Percentiles rank a stretch among this genome's conserved stretches.
These are phyloP conservation scores for Pseudomyrmex gracilis DNA, from an alignment of 1,140 invertebrate genomes.

Conservation along the genomic window DNA sequence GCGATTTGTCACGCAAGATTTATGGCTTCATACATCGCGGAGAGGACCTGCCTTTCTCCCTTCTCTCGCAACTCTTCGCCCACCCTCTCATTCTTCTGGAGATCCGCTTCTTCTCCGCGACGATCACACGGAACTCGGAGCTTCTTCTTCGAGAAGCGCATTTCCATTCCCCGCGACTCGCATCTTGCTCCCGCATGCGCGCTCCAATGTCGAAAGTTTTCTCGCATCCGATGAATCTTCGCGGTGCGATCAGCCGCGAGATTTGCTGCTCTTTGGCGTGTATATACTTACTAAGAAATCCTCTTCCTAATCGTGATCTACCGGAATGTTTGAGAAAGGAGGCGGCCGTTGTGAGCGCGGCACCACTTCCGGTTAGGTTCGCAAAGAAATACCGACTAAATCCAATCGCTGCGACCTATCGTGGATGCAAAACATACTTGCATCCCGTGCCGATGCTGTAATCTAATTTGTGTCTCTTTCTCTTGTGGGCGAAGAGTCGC, in stretches of 20 bases:
- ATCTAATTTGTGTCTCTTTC: constrained; percentile 68
- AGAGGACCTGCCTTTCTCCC: constrained; percentile 33
- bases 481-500: not conserved
- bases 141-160: constrained; percentile 27
- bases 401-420: constrained; percentile 30
- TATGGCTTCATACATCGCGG: constrained; percentile 78
- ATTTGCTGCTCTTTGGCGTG: constrained; percentile 47
- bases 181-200: constrained; percentile 32
- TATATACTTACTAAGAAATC: constrained; percentile 41
- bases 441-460: constrained; percentile 51
- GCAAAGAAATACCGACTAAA: not conserved
- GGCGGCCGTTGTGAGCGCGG: constrained; percentile 36
- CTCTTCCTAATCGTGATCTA: constrained; percentile 70
- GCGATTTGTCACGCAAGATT: constrained; percentile 79
- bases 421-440: constrained; percentile 5
- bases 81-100: constrained; percentile 1
- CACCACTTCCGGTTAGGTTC: constrained; percentile 62
- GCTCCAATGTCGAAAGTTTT: constrained; percentile 50
- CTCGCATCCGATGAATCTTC: constrained; percentile 62
- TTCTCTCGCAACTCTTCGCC: constrained; percentile 5
- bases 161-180: constrained; percentile 47
- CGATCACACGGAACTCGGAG: constrained; percentile 52
- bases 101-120: constrained; percentile 29
- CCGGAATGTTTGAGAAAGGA: constrained; percentile 71
- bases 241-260: constrained; percentile 68